phyloP scores from a whole-genome alignment of 1,140 invertebrate genomes.

The Drosophila fuyamai region DNA sequence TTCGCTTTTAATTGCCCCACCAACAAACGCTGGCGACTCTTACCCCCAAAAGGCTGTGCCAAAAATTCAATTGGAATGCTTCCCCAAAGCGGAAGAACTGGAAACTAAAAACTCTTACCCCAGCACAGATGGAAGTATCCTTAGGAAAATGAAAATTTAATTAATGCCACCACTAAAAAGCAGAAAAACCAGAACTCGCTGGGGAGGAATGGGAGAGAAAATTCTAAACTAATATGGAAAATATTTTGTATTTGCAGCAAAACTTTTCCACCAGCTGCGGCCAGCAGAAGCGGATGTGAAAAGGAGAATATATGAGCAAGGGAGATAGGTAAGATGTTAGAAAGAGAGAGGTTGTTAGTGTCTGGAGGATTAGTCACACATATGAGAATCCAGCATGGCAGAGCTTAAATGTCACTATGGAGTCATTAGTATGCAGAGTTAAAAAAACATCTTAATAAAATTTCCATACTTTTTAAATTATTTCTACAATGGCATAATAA shows the following conservation, averaged over 20 bases:
- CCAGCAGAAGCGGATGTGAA: not conserved
- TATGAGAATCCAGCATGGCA: conserved; percentile 3
- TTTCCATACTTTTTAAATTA: not conserved
- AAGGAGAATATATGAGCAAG: not conserved
- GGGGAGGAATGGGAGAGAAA: conserved; percentile 29
- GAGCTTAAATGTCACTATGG: conserved; percentile 48
- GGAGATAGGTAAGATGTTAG: not conserved
- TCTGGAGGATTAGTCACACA: conserved; percentile 9
- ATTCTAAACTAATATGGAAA: conserved; percentile 68
- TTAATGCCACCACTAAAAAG: conserved; percentile 61
- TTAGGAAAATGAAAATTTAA: conserved; percentile 70
- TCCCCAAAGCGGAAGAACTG: conserved; percentile 8
- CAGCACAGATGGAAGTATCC: conserved; percentile 37
- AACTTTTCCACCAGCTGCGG: conserved; percentile 42
- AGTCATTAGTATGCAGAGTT: conserved; percentile 42
- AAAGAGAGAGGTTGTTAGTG: not conserved
- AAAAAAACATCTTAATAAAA: not conserved
- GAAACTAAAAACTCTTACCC: conserved; percentile 38
- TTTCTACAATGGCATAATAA: not conserved
- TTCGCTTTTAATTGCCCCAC: conserved; percentile 63
- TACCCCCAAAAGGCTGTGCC: not conserved
- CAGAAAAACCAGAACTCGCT: conserved; percentile 37
- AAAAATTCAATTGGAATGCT: conserved; percentile 41
- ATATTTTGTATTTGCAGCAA: conserved; percentile 69
- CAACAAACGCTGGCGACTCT: conserved; percentile 7